Percentiles rank a stretch among this genome's conserved stretches.
phyloP scores from a whole-genome alignment of 1,140 invertebrate genomes.

The Chionoecetes opilio region DNA sequence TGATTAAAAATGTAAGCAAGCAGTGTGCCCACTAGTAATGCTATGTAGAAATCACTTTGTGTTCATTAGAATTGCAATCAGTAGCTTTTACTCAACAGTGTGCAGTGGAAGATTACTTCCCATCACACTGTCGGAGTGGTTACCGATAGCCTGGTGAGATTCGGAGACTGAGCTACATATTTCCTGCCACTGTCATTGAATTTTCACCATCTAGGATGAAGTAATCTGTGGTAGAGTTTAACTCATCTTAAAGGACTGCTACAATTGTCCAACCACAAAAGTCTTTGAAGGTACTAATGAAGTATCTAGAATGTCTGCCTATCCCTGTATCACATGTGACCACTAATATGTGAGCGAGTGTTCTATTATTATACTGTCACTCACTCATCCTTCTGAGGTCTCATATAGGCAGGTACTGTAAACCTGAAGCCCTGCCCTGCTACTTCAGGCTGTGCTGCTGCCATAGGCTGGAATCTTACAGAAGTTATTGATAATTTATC shows the following conservation, averaged over 20 bases:
- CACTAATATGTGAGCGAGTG: constrained; percentile 36
- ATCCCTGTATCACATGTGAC: constrained; percentile 59
- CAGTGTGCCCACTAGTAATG: constrained; percentile 72
- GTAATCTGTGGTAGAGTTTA: constrained; percentile 43
- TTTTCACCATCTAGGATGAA: background rate
- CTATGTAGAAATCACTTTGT: constrained; percentile 72
- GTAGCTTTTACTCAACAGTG: constrained; percentile 65
- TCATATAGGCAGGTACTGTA: constrained; percentile 47
- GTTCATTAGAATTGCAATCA: constrained; percentile 71
- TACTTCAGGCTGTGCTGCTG: constrained; percentile 64
- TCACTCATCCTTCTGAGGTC: constrained; percentile 40
- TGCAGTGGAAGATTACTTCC: constrained; percentile 52
- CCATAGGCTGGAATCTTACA: constrained; percentile 78
- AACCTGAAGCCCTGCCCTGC: constrained; percentile 47
- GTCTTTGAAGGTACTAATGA: constrained; percentile 47
- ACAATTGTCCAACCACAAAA: constrained; percentile 52
- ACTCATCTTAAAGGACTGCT: constrained; percentile 45
- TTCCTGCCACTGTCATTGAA: constrained; percentile 43
- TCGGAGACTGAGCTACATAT: constrained; percentile 37
- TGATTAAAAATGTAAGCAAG: constrained; percentile 71
- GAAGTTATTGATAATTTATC: constrained; percentile 60
- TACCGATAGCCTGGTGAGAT: constrained; percentile 57
- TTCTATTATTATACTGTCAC: constrained; percentile 41
- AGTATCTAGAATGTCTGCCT: constrained; percentile 58
- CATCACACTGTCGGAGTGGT: constrained; percentile 59